These are phyloP conservation scores for Microcebus jonahi DNA, from an alignment of 2,113 vertebrate species.

Conservation along the genomic window DNA sequence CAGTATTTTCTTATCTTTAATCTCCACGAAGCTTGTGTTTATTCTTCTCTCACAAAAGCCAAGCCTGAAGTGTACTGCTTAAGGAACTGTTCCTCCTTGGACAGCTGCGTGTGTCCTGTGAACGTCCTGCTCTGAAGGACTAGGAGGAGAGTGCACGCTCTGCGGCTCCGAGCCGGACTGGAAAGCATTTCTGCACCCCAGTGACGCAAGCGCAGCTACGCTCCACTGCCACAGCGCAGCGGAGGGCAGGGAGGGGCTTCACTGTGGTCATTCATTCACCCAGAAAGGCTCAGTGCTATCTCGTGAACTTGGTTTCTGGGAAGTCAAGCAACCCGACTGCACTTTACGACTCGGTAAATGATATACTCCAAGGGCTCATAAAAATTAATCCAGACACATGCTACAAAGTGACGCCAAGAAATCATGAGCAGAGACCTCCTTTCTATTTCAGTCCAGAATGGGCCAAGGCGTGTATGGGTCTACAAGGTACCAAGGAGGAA, in stretches of 20 bases:
- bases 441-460: background rate
- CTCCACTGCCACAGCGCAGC: background rate
- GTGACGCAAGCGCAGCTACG: background rate
- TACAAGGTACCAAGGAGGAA: background rate
- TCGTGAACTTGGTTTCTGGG: constrained; percentile 29
- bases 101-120: background rate
- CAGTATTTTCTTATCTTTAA: constrained; percentile 59
- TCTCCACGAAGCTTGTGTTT: background rate
- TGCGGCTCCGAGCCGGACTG: background rate
- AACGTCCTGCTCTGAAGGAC: background rate
- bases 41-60: constrained; percentile 26
- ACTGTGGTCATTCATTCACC: constrained; percentile 15
- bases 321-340: constrained; percentile 34
- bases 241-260: background rate
- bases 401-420: background rate
- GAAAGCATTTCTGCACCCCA: background rate
- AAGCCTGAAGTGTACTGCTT: background rate
- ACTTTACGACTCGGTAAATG: constrained; percentile 53
- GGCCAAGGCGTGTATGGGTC: background rate
- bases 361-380: constrained; percentile 50
- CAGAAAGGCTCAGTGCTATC: background rate
- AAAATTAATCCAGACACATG: constrained; percentile 25
- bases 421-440: background rate
- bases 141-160: too few relatives aligned
- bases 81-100: background rate